Evolutionary conservation across 2,113 vertebrate genomes (phyloP), one percentile per base, ranked within the genome.

Genomic region (Chaetodon trifascialis): DNA sequence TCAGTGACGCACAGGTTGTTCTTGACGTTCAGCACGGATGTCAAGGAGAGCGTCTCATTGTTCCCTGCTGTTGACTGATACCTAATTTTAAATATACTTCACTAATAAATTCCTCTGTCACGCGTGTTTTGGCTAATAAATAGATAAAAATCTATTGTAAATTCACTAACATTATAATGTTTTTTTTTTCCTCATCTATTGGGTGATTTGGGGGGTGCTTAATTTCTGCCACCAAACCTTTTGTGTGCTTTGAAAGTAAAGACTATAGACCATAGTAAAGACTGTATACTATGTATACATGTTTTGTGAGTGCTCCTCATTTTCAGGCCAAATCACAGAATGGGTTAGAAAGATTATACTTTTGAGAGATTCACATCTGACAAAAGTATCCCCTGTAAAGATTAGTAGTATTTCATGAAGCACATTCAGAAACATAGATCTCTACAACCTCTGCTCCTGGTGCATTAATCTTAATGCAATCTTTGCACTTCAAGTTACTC

Each of bases 1-100:
- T 17, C 21, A 16, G 62, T 92, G 91, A 93, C 89, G 89, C 85
- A 87, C 75, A 75, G 81, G 71, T 82, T 73, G 72, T 51, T 69
- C 58, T 68, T 87, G 84, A 90, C 82, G 83, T 77, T 72, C 23
- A 59, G 49, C 10, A 52, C 51, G 79, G 51, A 78, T 65, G 76
- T 83, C 40, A 75, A 16, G 4, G 12, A 47, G 7, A 36, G 63
- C 46, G 38, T 67, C 16, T 84, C 79, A 86, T 85, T 88, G 85
- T 83, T 86, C 64, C 76, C 49, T n/a, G 64, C 14, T 80, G 70
- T 25, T 65, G 23, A 73, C 34, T 54, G 2, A 52, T 23, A 21
- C 52, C 34, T 40, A 2, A 68, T 65, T 58, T 59, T 64, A 76
- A 67, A 70, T 38, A 59, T 34, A 23, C 8, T 76, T 0, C 0